Conservation (phyloP, 2,888 invertebrate species). For the Agelastica alni region DNA sequence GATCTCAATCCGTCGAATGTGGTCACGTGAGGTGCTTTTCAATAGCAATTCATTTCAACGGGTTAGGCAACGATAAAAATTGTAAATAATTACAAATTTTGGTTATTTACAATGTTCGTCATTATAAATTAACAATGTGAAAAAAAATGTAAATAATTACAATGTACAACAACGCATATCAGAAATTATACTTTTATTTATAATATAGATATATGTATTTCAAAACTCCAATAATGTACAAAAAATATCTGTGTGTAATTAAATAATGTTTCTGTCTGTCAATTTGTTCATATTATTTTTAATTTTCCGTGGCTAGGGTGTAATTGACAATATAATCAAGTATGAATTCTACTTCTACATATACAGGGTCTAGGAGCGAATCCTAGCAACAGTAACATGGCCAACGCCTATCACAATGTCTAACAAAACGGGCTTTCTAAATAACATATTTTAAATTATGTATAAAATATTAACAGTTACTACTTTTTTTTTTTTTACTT, state of each 20-base stretch:
- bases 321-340: slow-evolving; percentile 59
- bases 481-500: slow-evolving; percentile 47
- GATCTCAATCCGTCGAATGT: no score
- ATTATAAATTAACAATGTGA: no score
- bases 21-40: no score
- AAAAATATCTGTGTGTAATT: slow-evolving; percentile 73
- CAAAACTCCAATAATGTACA: slow-evolving; percentile 75
- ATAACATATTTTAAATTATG: slow-evolving; percentile 60
- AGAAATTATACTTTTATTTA: slow-evolving; percentile 53
- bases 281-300: slow-evolving; percentile 59
- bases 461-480: slow-evolving; percentile 61
- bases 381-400: slow-evolving; percentile 59
- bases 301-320: slow-evolving; percentile 55
- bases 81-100: no score
- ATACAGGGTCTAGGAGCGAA: slow-evolving; percentile 52
- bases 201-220: slow-evolving; percentile 67
- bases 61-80: no score
- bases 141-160: no score
- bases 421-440: slow-evolving; percentile 58
- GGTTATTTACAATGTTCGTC: no score
- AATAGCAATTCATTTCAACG: no score
- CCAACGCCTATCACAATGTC: slow-evolving; percentile 59
- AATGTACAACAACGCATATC: no score
- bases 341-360: slow-evolving; percentile 51
- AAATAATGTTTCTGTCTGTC: slow-evolving; percentile 65